Evolutionary conservation across 2,888 invertebrate genomes (phyloP).

Genomic region (Pardosa pseudoannulata): DNA sequence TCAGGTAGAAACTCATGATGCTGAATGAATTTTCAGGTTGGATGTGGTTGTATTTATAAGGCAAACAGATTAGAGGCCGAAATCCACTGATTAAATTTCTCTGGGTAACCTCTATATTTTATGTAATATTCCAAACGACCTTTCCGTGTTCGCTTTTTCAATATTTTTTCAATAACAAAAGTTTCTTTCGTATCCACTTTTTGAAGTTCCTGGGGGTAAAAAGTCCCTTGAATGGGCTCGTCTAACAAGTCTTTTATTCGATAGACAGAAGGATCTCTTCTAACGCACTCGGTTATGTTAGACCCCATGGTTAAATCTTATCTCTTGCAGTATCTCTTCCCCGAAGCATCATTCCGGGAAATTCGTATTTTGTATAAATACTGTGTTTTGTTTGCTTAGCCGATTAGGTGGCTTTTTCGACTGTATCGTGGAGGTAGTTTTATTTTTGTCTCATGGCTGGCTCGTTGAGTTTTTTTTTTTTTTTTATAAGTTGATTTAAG

Average conservation of each 20-base stretch:
- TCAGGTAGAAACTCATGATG: conserved; percentile 67
- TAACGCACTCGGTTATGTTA: conserved; percentile 18
- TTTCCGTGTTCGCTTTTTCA: conserved; percentile 19
- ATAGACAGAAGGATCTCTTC: conserved; percentile 7
- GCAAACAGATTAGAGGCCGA: not conserved
- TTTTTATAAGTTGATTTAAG: no score
- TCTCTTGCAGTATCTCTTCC: no score
- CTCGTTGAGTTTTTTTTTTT: no score
- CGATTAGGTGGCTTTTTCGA: no score
- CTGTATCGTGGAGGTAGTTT: no score
- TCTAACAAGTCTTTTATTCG: conserved; percentile 18
- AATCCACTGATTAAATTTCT: conserved; percentile 27
- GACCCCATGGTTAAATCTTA: no score
- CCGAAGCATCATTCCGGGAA: no score
- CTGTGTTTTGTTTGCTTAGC: no score
- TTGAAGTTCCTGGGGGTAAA: conserved; percentile 45
- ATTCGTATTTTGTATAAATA: no score
- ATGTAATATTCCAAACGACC: conserved; percentile 18
- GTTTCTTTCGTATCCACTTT: conserved; percentile 10
- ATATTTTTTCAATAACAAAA: conserved; percentile 26
- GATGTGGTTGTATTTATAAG: conserved; percentile 12
- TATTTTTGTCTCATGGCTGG: no score
- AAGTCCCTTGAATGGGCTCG: conserved; percentile 20
- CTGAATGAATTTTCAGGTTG: not conserved
- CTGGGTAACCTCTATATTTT: conserved; percentile 36